Evolutionary conservation across 2,797 vertebrate species (phyloP).

Genomic region (Danio jaintianensis): DNA sequence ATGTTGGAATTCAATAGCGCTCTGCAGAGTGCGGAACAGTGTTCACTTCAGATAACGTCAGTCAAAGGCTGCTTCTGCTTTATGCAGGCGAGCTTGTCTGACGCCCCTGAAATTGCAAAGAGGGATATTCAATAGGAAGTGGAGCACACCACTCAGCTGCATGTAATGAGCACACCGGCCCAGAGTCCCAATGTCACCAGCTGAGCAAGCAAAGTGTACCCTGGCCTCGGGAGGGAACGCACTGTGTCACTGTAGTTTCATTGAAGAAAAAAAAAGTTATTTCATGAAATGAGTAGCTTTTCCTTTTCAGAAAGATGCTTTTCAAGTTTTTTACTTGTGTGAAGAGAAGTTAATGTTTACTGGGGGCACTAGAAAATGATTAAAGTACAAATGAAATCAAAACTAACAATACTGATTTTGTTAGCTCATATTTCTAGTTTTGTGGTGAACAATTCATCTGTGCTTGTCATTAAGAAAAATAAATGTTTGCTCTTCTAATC

Average conservation of each 20-base stretch:
- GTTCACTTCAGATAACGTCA: constrained; percentile 67
- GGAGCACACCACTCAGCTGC: constrained; percentile 12
- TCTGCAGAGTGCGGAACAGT: constrained; percentile 54
- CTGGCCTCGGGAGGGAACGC: background rate
- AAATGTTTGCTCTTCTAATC: too few relatives aligned
- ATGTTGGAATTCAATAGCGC: constrained; percentile 40
- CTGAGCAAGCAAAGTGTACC: constrained; percentile 14
- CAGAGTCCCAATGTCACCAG: constrained; percentile 25
- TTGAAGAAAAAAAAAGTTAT: background rate
- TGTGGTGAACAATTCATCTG: too few relatives aligned
- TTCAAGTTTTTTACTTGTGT: background rate
- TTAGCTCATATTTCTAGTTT: too few relatives aligned
- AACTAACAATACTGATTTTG: too few relatives aligned
- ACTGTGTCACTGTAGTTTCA: background rate
- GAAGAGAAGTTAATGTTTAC: too few relatives aligned
- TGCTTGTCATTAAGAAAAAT: too few relatives aligned
- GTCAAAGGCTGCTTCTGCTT: constrained; percentile 56
- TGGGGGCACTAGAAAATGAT: too few relatives aligned
- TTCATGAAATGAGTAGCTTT: background rate
- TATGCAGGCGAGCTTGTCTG: constrained; percentile 34
- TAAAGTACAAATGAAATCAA: background rate
- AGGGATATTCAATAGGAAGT: constrained; percentile 37
- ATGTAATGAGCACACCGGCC: constrained; percentile 32
- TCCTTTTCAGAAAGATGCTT: background rate
- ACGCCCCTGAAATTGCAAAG: constrained; percentile 56